Percentiles rank a stretch among this genome's conserved stretches.
Evolutionary conservation across 2,888 invertebrate genomes (phyloP).

Genomic region (Macaria notata): DNA sequence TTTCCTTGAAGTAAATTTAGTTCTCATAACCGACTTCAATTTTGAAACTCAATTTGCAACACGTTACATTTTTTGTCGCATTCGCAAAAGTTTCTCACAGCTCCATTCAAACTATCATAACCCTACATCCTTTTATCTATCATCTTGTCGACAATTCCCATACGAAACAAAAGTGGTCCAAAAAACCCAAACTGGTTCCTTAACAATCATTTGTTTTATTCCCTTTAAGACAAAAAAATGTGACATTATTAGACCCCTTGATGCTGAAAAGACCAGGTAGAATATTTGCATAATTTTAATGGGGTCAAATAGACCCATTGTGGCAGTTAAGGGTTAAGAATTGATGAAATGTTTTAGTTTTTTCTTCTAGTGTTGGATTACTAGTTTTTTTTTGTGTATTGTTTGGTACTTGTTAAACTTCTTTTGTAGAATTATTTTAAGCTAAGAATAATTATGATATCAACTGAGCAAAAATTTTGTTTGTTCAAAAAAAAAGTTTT

Average conservation of each 20-base stretch:
- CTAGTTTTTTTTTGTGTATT: conserved; percentile 27
- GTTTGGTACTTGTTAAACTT: conserved; percentile 2
- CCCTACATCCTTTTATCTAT: conserved; percentile 44
- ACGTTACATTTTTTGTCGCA: conserved; percentile 23
- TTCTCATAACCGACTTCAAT: no score
- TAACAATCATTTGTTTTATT: conserved; percentile 39
- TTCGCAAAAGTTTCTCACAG: conserved; percentile 33
- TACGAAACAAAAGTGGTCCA: conserved; percentile 45
- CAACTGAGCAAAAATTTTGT: no score
- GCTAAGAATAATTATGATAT: no score
- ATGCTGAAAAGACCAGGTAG: conserved; percentile 32
- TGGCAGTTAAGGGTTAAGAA: conserved; percentile 43
- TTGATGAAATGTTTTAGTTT: conserved; percentile 38
- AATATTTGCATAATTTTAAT: conserved; percentile 55
- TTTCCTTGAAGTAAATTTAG: no score
- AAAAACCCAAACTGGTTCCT: conserved; percentile 29
- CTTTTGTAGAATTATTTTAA: not conserved
- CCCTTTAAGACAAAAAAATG: conserved; percentile 42
- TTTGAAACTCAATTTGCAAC: not conserved
- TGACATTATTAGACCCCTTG: conserved; percentile 56
- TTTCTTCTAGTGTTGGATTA: conserved; percentile 35
- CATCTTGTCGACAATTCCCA: conserved; percentile 54
- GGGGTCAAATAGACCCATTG: conserved; percentile 49
- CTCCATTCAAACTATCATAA: conserved; percentile 31
- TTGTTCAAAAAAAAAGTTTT: no score